These are phyloP conservation scores for Ceratina australensis DNA, from an alignment of 1,140 invertebrate genomes.

Conservation along the genomic window DNA sequence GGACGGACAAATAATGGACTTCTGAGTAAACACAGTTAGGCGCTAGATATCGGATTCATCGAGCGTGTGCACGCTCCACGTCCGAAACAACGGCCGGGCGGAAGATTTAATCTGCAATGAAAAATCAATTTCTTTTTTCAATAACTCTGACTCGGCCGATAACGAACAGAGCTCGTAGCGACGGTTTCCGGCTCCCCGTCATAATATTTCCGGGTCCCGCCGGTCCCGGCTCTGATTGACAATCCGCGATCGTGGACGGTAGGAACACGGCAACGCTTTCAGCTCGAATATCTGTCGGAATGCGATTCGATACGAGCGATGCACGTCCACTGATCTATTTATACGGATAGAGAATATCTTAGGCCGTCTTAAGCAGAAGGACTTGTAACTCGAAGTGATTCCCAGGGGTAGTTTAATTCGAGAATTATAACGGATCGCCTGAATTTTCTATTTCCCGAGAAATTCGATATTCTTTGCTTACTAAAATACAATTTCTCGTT, in stretches of 20 bases:
- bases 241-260: background rate
- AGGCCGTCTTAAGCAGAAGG: too few species aligned
- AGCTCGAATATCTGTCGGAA: background rate
- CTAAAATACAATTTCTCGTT: too few species aligned
- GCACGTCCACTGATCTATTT: background rate
- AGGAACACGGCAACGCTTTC: constrained; percentile 23
- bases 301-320: constrained; percentile 4
- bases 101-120: constrained; percentile 19
- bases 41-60: background rate
- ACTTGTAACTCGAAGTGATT: too few species aligned
- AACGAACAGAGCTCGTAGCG: background rate
- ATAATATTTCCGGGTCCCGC: background rate
- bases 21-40: background rate
- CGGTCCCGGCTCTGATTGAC: background rate
- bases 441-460: too few species aligned
- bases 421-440: too few species aligned
- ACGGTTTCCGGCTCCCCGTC: background rate
- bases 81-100: background rate
- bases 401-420: too few species aligned
- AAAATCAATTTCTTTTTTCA: background rate
- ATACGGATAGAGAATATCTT: too few species aligned
- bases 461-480: too few species aligned
- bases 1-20: background rate
- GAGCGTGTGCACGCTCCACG: background rate
- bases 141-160: background rate